Evolutionary conservation across 2,888 invertebrate genomes (phyloP), one percentile per base, ranked within the genome.

Genomic region (Lycaena phlaeas): DNA sequence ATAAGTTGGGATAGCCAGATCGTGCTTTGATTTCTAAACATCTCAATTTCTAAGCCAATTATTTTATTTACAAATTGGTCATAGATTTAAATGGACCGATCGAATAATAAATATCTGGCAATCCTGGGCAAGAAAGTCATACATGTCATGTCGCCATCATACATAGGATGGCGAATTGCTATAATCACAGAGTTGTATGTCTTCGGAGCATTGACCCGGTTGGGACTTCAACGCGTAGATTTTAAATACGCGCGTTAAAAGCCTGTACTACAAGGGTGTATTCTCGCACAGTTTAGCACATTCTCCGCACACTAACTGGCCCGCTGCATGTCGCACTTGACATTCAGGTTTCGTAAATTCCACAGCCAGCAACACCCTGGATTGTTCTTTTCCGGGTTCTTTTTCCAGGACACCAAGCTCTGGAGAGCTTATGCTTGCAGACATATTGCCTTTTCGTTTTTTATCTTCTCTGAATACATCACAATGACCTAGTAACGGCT

Each of bases 181-280:
- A 45, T 46, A 52, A 29, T 55, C 54, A 48, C 53, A 53, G 39
- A 58, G 54, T 40, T 51, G 57, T 31, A 53, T 48, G 44, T 52
- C 53, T 27, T 43, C 38, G 40, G 53, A 43, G 43, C 49, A 45
- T 39, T 45, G 53, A 17, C 40, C 40, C 31, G 40, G 29, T 3
- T 15, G 31, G 31, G 40, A 26, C 18, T 75, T 63, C 51, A 86
- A 62, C 47, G 82, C 73, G 68, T 85, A 86, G 49, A 84, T 64
- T 58, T 78, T 79, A 50, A 77, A 75, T 37, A 85, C 84, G 62
- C 82, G 81, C 69, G 85, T 82, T 52, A 79, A 56, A 43, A 79
- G 78, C 71, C 75, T 68, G 62, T 74, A 82, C 81, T 77, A 82
- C 82, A 73, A 75, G 56, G 69, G 74, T 53, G 68, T 56, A 45